These are phyloP conservation scores for Mayetiola destructor DNA, from an alignment of 2,888 invertebrate species.

Conservation along the genomic window DNA sequence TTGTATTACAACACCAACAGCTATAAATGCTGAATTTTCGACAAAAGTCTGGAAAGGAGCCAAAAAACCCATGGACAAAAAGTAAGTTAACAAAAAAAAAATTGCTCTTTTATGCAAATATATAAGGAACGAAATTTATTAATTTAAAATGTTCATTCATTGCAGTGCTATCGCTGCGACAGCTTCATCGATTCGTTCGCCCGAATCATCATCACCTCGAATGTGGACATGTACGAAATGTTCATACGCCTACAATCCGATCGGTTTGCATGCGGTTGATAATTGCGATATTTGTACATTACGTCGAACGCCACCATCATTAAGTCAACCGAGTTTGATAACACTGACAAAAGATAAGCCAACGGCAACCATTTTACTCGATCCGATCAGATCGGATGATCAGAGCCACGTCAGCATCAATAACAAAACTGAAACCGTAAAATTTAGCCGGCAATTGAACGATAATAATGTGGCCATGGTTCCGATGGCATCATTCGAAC, in stretches of 20 bases:
- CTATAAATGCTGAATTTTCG: slow-evolving; percentile 24
- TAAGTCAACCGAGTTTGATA: slow-evolving; percentile 51
- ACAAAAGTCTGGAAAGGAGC: slow-evolving; percentile 37
- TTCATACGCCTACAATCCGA: slow-evolving; percentile 74
- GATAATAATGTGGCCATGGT: slow-evolving; percentile 33
- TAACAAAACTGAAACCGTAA: slow-evolving; percentile 14
- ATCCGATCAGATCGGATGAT: neutral
- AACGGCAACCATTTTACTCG: neutral
- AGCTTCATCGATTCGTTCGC: neutral
- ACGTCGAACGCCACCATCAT: slow-evolving; percentile 43
- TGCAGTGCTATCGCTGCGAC: slow-evolving; percentile 12
- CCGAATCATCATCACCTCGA: slow-evolving; percentile 27
- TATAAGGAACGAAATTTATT: no score
- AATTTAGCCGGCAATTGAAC: slow-evolving; percentile 23
- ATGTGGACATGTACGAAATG: slow-evolving; percentile 84
- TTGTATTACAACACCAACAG: slow-evolving; percentile 17
- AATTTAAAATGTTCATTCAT: no score
- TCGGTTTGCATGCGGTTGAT: slow-evolving; percentile 62
- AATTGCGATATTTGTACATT: slow-evolving; percentile 72
- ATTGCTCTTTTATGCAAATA: neutral
- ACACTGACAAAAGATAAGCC: slow-evolving; percentile 44
- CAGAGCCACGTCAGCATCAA: slow-evolving; percentile 14
- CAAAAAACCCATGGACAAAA: slow-evolving; percentile 34
- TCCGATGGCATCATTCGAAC: slow-evolving; percentile 52
- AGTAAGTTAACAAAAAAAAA: slow-evolving; percentile 25